These are phyloP conservation scores for Drosophila imparisetae DNA, from an alignment of 2,888 invertebrate genomes.

Conservation along the genomic window DNA sequence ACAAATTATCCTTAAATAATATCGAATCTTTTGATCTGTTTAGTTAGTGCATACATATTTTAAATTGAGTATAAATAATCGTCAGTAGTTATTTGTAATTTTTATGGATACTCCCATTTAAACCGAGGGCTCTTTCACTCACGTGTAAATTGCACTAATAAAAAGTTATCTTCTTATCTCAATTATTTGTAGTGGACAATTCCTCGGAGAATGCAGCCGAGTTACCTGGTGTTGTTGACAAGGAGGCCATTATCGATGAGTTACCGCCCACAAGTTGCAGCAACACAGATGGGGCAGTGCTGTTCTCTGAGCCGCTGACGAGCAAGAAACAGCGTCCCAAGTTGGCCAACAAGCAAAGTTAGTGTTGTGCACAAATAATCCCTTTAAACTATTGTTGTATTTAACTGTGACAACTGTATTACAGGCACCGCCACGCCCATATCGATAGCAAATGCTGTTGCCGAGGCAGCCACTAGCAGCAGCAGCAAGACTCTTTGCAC, in stretches of 20 bases:
- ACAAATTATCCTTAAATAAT: neutral
- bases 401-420: slow-evolving; percentile 1
- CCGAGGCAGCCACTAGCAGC: slow-evolving; percentile 58
- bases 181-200: slow-evolving; percentile 57
- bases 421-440: slow-evolving; percentile 69
- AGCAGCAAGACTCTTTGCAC: slow-evolving; percentile 43
- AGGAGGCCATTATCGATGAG: slow-evolving; percentile 15
- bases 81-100: neutral
- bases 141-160: neutral
- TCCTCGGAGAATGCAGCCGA: slow-evolving; percentile 43
- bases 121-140: neutral
- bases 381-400: too few species aligned
- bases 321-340: slow-evolving; percentile 64
- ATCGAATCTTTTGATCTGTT: neutral
- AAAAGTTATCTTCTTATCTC: neutral
- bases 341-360: slow-evolving; percentile 72
- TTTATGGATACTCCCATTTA: neutral
- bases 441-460: slow-evolving; percentile 71
- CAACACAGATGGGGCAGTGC: slow-evolving; percentile 30
- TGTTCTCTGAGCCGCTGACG: slow-evolving; percentile 43
- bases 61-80: neutral
- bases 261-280: neutral
- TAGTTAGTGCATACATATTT: neutral
- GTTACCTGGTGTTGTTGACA: neutral
- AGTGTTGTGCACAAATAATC: slow-evolving; percentile 6